phyloP scores from a whole-genome alignment of 53 echinoderm and acorn worm species.

The Mesocentrotus franciscanus region DNA sequence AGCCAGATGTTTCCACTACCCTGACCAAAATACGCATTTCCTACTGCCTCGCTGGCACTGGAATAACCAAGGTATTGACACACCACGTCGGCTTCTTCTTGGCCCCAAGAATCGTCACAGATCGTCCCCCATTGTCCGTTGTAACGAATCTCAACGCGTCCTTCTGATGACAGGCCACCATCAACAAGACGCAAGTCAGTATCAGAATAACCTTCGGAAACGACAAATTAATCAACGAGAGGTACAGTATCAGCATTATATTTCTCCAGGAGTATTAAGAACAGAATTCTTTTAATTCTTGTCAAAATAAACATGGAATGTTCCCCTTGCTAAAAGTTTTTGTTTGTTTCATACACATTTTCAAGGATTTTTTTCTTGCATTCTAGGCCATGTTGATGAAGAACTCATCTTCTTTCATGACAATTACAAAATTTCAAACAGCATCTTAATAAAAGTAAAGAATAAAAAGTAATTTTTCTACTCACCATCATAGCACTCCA shows the following conservation, averaged over 20 bases:
- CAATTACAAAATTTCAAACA: too few species aligned
- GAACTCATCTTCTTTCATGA: too few species aligned
- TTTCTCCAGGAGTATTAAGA: too few species aligned
- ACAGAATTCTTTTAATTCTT: too few species aligned
- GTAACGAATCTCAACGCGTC: not conserved
- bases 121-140: slow-evolving; percentile 27
- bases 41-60: not conserved
- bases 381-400: too few species aligned
- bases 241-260: not conserved
- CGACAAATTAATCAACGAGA: not conserved
- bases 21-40: not conserved
- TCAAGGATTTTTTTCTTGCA: too few species aligned
- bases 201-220: not conserved
- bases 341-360: not conserved
- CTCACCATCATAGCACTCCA: slow-evolving; percentile 42
- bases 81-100: not conserved
- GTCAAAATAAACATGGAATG: too few species aligned
- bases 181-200: not conserved
- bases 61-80: slow-evolving; percentile 21
- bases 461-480: not conserved
- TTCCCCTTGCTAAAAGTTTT: not conserved
- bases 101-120: slow-evolving; percentile 15
- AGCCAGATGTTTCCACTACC: not conserved
- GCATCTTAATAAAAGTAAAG: too few species aligned
- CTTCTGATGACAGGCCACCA: slow-evolving; percentile 11